A percentile compares a stretch with the other conserved stretches of the same genome.
These are phyloP conservation scores for Phoeniculus purpureus DNA, from an alignment of 2,797 vertebrate species.

Conservation along the genomic window DNA sequence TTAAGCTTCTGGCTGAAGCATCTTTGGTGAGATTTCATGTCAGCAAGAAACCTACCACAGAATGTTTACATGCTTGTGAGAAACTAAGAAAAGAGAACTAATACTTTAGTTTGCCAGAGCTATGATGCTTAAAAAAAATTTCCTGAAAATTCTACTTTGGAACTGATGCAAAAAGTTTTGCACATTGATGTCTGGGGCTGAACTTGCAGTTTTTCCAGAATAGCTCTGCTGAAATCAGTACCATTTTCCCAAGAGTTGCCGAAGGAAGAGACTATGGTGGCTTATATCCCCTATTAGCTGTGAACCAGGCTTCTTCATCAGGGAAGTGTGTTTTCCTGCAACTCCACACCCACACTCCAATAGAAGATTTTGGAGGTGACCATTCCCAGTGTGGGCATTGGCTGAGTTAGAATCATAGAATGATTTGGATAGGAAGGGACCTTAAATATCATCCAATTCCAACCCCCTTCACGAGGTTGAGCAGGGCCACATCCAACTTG, in stretches of 20 bases:
- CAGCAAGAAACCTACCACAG: background rate
- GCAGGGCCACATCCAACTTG: too few relatives aligned
- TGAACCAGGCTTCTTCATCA: background rate
- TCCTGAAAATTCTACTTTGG: background rate
- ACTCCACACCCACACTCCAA: accelerated
- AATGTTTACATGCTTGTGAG: background rate
- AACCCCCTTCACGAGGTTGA: background rate
- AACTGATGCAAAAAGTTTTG: background rate
- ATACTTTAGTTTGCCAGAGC: background rate
- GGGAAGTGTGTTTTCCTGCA: background rate
- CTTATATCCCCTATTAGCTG: background rate
- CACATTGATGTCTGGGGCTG: background rate
- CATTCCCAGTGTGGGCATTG: background rate
- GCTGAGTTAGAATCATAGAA: background rate
- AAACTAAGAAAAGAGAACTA: background rate
- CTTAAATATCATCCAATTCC: too few relatives aligned
- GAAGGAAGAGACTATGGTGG: background rate
- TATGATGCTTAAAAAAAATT: background rate
- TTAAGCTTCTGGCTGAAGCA: background rate
- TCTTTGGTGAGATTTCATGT: background rate
- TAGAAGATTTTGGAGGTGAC: background rate
- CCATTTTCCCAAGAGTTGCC: background rate
- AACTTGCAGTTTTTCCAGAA: background rate
- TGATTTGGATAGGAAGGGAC: too few relatives aligned
- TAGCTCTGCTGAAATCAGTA: background rate